These are phyloP conservation scores for Gerris lacustris DNA, from an alignment of 2,888 invertebrate genomes.

Conservation along the genomic window DNA sequence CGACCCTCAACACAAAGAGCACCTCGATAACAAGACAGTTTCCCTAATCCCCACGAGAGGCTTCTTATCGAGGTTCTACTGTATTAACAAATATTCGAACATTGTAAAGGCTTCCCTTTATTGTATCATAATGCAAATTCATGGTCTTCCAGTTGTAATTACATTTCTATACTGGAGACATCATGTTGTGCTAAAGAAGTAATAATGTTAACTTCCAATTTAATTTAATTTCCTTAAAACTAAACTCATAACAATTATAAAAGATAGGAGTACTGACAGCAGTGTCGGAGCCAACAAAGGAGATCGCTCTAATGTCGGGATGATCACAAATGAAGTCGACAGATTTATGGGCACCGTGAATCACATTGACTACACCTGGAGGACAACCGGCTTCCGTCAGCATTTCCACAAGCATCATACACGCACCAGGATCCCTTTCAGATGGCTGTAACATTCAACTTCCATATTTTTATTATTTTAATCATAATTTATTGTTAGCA, in stretches of 20 bases:
- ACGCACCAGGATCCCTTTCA: slow-evolving; percentile 93
- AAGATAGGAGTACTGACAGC: slow-evolving; percentile 51
- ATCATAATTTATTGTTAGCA: too few relatives aligned
- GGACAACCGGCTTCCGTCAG: slow-evolving; percentile 90
- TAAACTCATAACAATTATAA: too few relatives aligned
- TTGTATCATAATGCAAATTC: background rate
- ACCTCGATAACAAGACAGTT: too few relatives aligned
- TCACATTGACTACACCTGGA: slow-evolving; percentile 88
- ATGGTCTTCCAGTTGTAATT: too few relatives aligned
- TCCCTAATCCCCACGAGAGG: too few relatives aligned
- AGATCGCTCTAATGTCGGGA: slow-evolving; percentile 89
- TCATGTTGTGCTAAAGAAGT: too few relatives aligned
- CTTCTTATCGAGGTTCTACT: too few relatives aligned
- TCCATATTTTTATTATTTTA: too few relatives aligned
- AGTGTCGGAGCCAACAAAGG: slow-evolving; percentile 93
- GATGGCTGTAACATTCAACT: slow-evolving; percentile 52
- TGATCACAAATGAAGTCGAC: slow-evolving; percentile 97
- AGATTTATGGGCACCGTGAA: slow-evolving; percentile 88
- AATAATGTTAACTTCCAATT: too few relatives aligned
- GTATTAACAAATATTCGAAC: slow-evolving; percentile 1
- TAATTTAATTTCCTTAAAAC: too few relatives aligned
- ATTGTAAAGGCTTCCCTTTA: background rate
- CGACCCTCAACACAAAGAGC: too few relatives aligned
- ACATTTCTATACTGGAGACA: too few relatives aligned
- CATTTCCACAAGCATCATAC: slow-evolving; percentile 87